Conservation (phyloP, 2,888 invertebrate genomes). For the Hirtodrosophila duncani region DNA sequence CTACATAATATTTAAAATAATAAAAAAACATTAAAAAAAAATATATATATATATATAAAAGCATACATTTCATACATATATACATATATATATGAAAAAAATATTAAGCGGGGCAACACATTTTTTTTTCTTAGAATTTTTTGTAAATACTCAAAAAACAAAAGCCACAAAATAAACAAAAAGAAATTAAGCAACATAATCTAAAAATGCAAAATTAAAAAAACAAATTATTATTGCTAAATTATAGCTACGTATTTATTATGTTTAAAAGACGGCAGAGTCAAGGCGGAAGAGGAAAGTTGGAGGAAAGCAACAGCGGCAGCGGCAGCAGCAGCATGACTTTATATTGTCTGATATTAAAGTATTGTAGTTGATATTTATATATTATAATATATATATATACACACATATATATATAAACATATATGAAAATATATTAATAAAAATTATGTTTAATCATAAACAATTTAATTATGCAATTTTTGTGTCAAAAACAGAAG, state of each 20-base stretch:
- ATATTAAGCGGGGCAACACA: conserved; percentile 10
- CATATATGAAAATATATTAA: conserved; percentile 43
- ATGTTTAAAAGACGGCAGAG: conserved; percentile 38
- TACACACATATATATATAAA: conserved; percentile 20
- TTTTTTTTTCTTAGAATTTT: conserved; percentile 63
- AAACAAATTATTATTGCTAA: conserved; percentile 45
- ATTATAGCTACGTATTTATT: too few relatives aligned
- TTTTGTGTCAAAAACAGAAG: conserved; percentile 23
- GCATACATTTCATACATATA: conserved; percentile 13
- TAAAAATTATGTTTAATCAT: conserved; percentile 25
- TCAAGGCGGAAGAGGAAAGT: not conserved
- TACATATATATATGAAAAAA: conserved; percentile 32
- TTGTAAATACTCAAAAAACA: conserved; percentile 67
- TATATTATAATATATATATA: conserved; percentile 23
- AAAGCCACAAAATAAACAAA: conserved; percentile 13
- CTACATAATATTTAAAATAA: conserved; percentile 13
- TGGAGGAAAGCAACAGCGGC: conserved; percentile 15
- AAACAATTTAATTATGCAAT: conserved; percentile 15
- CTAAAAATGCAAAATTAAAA: conserved; percentile 10
- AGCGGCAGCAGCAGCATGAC: conserved; percentile 8
- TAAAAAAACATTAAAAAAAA: conserved; percentile 17
- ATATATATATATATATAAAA: conserved; percentile 11
- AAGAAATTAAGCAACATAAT: conserved; percentile 1
- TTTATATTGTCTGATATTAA: conserved; percentile 62
- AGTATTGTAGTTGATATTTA: conserved; percentile 68